Conservation (phyloP, 92 coral and sea anemone species). For the Parazoanthus swiftii region DNA sequence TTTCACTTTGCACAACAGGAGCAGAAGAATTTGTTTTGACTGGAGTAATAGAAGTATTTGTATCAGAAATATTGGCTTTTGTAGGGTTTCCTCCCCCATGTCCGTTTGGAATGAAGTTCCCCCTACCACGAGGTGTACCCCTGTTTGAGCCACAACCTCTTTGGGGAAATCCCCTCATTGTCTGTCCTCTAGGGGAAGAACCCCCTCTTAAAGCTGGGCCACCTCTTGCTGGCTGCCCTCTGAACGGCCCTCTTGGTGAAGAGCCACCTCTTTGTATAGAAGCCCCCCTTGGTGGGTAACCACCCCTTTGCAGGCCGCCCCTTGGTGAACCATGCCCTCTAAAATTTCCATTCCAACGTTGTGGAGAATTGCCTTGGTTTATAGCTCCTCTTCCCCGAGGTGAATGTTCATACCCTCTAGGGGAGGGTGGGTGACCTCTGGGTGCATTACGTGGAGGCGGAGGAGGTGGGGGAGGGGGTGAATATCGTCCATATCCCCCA, state of each 20-base stretch:
- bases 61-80: background rate
- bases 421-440: slow-evolving; percentile 3
- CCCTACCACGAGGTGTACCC: slow-evolving; percentile 12
- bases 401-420: background rate
- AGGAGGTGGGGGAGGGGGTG: slow-evolving; percentile 40
- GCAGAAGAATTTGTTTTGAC: slow-evolving; percentile 5
- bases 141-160: slow-evolving; percentile 21
- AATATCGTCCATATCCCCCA: slow-evolving; percentile 17
- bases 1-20: background rate
- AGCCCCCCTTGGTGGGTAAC: slow-evolving; percentile 11
- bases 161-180: background rate
- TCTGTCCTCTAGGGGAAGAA: background rate
- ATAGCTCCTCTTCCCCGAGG: slow-evolving; percentile 22
- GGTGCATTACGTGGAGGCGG: slow-evolving; percentile 19
- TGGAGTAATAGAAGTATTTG: background rate
- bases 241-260: slow-evolving; percentile 17
- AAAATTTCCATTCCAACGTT: slow-evolving; percentile 8
- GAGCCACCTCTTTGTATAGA: background rate
- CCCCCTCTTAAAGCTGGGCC: background rate
- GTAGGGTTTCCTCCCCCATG: background rate
- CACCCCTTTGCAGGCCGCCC: slow-evolving; percentile 6
- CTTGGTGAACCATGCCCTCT: slow-evolving; percentile 23
- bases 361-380: background rate
- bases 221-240: background rate
- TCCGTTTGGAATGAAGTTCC: slow-evolving; percentile 13